These are phyloP conservation scores for Plectropomus leopardus DNA, from an alignment of 2,113 vertebrate species.

Conservation along the genomic window DNA sequence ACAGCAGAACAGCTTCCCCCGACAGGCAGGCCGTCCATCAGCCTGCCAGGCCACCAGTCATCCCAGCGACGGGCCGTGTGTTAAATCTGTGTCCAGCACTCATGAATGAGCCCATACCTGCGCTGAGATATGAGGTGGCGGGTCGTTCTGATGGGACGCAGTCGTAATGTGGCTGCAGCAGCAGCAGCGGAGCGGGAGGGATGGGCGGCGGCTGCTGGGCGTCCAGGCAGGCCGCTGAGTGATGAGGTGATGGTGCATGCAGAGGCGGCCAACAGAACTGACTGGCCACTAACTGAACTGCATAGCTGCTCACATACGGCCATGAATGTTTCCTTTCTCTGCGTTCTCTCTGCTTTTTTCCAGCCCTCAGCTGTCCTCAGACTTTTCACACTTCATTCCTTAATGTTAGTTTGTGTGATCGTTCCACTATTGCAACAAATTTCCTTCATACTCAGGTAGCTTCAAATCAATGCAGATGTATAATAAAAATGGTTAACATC, in stretches of 20 bases:
- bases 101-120: slow-evolving; percentile 58
- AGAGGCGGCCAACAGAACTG: slow-evolving; percentile 37
- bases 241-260: slow-evolving; percentile 77
- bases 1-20: slow-evolving; percentile 13
- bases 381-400: slow-evolving; percentile 35
- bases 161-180: slow-evolving; percentile 41
- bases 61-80: slow-evolving; percentile 38
- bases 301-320: slow-evolving; percentile 37
- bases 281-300: slow-evolving; percentile 40
- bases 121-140: slow-evolving; percentile 69
- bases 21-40: slow-evolving; percentile 59
- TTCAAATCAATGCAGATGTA: no score
- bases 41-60: slow-evolving; percentile 56
- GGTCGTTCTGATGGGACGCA: slow-evolving; percentile 37
- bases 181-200: background rate
- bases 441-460: background rate
- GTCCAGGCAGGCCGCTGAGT: slow-evolving; percentile 65
- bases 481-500: background rate
- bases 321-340: slow-evolving; percentile 70
- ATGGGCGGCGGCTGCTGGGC: slow-evolving; percentile 32
- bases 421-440: slow-evolving; percentile 2
- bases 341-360: background rate
- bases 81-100: slow-evolving; percentile 77
- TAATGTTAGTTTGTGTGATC: slow-evolving; percentile 37
- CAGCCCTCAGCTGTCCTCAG: slow-evolving; percentile 43